These are phyloP conservation scores for Hippopotamyrus pictus DNA, from an alignment of 2,797 vertebrate genomes.

Conservation along the genomic window DNA sequence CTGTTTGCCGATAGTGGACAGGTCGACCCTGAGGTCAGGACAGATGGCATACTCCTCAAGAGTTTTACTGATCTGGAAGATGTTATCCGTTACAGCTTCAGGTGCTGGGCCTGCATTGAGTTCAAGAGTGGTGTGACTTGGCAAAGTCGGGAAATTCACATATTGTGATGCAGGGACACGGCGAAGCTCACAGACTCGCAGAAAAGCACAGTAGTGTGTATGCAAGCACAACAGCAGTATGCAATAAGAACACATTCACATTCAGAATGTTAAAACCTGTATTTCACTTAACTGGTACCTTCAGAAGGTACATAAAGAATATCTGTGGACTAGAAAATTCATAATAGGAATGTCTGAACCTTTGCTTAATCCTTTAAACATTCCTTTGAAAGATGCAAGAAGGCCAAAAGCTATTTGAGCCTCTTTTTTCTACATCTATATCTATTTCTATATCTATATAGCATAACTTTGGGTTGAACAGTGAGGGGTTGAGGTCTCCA, in stretches of 20 bases:
- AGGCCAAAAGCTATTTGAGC: background rate
- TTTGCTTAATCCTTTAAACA: background rate
- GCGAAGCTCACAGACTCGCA: background rate
- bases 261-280: background rate
- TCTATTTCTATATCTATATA: background rate
- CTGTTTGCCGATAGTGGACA: constrained; percentile 83
- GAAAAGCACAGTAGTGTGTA: background rate
- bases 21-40: constrained; percentile 84
- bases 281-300: background rate
- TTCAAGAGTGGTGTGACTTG: background rate
- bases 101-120: constrained; percentile 79
- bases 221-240: background rate
- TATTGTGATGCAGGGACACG: background rate
- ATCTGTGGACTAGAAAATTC: background rate
- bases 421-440: background rate
- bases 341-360: background rate
- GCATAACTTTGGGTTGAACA: background rate
- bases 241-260: background rate
- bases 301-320: background rate
- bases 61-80: constrained; percentile 90
- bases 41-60: constrained; percentile 92
- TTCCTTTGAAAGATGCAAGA: background rate
- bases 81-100: constrained; percentile 88
- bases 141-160: background rate
- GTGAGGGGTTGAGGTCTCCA: background rate